Evolutionary conservation across 2,888 invertebrate species (phyloP).

Genomic region (Xylocampa areola): DNA sequence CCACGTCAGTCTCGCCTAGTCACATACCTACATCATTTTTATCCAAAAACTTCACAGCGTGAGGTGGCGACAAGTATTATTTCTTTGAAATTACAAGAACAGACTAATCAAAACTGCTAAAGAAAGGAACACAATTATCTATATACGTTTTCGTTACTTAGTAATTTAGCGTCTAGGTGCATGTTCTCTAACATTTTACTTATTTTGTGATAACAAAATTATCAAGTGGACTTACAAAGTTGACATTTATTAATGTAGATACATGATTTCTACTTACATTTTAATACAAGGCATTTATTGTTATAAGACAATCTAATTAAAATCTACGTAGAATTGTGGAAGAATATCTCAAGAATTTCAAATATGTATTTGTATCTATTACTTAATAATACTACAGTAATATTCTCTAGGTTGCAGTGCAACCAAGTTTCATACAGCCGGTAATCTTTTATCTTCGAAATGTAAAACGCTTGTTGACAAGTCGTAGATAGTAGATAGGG

Average conservation of each 20-base stretch:
- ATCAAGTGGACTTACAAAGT: slow-evolving; percentile 26
- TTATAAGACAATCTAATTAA: slow-evolving; percentile 8
- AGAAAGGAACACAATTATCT: slow-evolving; percentile 26
- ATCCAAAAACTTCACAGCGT: slow-evolving; percentile 33
- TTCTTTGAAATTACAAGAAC: slow-evolving; percentile 36
- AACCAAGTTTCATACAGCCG: slow-evolving; percentile 56
- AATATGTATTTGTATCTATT: slow-evolving; percentile 43
- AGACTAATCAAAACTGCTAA: slow-evolving; percentile 23
- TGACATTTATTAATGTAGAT: slow-evolving; percentile 17
- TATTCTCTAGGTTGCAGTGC: slow-evolving; percentile 51
- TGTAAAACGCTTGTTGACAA: slow-evolving; percentile 80
- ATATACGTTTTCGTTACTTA: slow-evolving; percentile 21
- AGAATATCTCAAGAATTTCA: slow-evolving; percentile 48
- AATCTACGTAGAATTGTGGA: no score
- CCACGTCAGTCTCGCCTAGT: slow-evolving; percentile 35
- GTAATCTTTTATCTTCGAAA: slow-evolving; percentile 74
- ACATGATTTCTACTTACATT: slow-evolving; percentile 7
- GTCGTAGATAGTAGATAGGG: slow-evolving; percentile 66
- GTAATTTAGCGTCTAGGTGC: slow-evolving; percentile 12
- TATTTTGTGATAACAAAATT: slow-evolving; percentile 19
- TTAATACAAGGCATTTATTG: slow-evolving; percentile 3
- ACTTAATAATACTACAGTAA: slow-evolving; percentile 51
- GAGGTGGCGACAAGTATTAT: slow-evolving; percentile 29
- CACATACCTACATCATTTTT: slow-evolving; percentile 30
- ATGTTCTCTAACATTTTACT: slow-evolving; percentile 23